These are phyloP conservation scores for Mactromeris polynyma DNA, from an alignment of 2,888 invertebrate genomes.

Conservation along the genomic window DNA sequence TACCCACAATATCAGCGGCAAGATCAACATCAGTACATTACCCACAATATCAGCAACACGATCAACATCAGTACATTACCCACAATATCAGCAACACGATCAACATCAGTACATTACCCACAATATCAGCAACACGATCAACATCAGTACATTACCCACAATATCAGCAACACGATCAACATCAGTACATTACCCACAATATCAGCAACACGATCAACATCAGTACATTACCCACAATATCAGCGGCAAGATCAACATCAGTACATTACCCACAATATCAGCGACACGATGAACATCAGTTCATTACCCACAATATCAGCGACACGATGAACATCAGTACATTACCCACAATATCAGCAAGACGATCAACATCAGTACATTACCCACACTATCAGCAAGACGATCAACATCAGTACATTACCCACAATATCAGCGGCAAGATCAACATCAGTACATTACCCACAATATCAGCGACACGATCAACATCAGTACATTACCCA, in stretches of 20 bases:
- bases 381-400: background rate
- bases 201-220: too few relatives aligned
- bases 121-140: too few relatives aligned
- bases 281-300: background rate
- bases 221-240: too few relatives aligned
- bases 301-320: background rate
- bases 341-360: background rate
- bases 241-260: background rate
- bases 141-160: too few relatives aligned
- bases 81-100: too few relatives aligned
- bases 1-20: too few relatives aligned
- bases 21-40: too few relatives aligned
- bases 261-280: background rate
- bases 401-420: background rate
- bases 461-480: background rate
- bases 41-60: too few relatives aligned
- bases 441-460: background rate
- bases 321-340: background rate
- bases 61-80: too few relatives aligned
- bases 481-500: background rate
- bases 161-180: background rate
- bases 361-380: too few relatives aligned
- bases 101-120: too few relatives aligned
- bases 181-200: background rate
- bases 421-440: background rate